phyloP scores from a whole-genome alignment of 2,888 invertebrate species.

The Cetonia aurata region DNA sequence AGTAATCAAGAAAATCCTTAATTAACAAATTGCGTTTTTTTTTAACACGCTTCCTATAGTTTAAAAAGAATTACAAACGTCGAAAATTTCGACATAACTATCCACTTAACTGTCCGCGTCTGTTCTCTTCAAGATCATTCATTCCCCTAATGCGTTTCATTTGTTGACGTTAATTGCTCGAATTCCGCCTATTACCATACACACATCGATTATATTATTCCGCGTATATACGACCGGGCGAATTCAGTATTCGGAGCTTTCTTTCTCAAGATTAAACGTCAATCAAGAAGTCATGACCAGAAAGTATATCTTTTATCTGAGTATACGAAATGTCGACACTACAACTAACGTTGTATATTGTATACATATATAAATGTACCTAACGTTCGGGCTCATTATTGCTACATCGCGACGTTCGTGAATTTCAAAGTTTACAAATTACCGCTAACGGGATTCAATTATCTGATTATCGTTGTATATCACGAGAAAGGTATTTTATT shows the following conservation, averaged over 20 bases:
- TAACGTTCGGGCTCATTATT: not conserved
- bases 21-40: no score
- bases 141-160: not conserved
- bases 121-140: no score
- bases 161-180: not conserved
- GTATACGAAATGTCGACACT: not conserved
- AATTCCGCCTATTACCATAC: not conserved
- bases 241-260: not conserved
- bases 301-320: no score
- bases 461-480: no score
- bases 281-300: constrained; percentile 4
- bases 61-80: no score
- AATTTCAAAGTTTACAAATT: not conserved
- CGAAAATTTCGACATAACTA: no score
- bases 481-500: no score
- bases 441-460: not conserved
- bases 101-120: no score
- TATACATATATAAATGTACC: no score
- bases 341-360: not conserved
- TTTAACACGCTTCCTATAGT: no score
- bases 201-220: not conserved
- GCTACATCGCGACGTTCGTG: not conserved
- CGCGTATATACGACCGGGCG: not conserved
- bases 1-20: no score
- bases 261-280: constrained; percentile 2